Evolutionary conservation across 2,888 invertebrate species (phyloP), one percentile per base, ranked within the genome.

Genomic region (Invenusta paracnida): DNA sequence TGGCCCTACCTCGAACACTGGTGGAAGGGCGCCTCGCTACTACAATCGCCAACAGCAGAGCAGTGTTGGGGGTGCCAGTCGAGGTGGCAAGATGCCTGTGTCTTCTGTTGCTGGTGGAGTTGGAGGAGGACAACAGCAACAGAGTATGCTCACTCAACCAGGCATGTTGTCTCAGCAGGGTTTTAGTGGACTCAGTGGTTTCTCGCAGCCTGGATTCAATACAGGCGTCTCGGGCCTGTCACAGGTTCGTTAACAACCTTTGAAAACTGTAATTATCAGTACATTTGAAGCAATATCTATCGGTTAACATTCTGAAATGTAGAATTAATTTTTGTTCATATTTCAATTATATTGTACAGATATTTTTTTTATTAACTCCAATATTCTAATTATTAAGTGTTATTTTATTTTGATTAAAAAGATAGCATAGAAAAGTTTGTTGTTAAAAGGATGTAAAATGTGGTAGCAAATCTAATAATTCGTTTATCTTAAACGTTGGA

Each of bases 151-250:
- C 5, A 48, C 48, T 5, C 48, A 48, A 17, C 48, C 48, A 17
- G 66, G 66, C n/a, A 29, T 23, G n/a, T 48, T 48, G 48, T 48
- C 48, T 48, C 31, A 30, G n/a, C 31, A 30, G n/a, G 83, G 83
- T 0, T 13, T 29, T 23, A 29, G 27, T 0, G 91, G 90, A 28
- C 89, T 90, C 30, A 89, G 90, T 83, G 73, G 94, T 93, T 90
- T 94, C 82, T 94, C 94, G 17, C 95, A 95, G 90, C 93, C 94
- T 1, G 48, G 48, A 5, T 48, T 48, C 48, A 48, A 48, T 48
- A 17, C 48, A 5, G 48, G 67, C 67, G 66, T 66, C 5, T 5
- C 5, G 2, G 95, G 95, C 91, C 89, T 92, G 30, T 92, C 92
- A 84, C 92, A 92, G 90, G 92, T 91, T 85, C 82, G 88, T 88